These are phyloP conservation scores for Myzus persicae DNA, from an alignment of 1,140 invertebrate species.

Conservation along the genomic window DNA sequence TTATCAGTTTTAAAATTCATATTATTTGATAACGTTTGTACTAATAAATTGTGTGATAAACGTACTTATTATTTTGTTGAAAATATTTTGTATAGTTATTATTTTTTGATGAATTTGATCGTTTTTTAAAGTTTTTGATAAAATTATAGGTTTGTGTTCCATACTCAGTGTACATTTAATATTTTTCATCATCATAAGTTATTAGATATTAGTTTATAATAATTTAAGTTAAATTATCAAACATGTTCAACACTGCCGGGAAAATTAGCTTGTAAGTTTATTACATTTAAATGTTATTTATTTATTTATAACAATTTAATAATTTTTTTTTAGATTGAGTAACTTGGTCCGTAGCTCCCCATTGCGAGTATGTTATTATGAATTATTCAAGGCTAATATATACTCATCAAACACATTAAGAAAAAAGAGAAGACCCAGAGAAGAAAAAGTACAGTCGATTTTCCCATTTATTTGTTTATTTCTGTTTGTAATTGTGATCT, in stretches of 20 bases:
- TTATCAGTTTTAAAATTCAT: no score
- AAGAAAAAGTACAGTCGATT: conserved; percentile 58
- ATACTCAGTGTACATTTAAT: neutral
- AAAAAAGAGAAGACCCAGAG: conserved; percentile 61
- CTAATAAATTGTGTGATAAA: no score
- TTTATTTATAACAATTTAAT: neutral
- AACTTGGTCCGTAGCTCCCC: neutral
- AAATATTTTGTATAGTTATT: no score
- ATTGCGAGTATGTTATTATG: neutral
- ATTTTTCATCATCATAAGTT: neutral
- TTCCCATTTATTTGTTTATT: neutral
- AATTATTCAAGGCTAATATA: conserved; percentile 53
- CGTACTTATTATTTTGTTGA: no score
- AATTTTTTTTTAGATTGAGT: conserved; percentile 24
- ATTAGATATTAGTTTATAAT: neutral
- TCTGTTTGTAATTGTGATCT: no score
- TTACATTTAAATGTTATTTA: neutral
- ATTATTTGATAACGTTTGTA: no score
- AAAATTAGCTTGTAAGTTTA: conserved; percentile 15
- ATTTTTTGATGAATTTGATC: no score
- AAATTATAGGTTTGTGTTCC: no score
- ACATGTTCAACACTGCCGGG: neutral
- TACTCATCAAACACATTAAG: conserved; percentile 56
- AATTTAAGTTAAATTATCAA: neutral
- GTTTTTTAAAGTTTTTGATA: no score